Evolutionary conservation across 2,113 vertebrate species (phyloP).

Genomic region (sheep (Ovis aries)): ARS-UI_Ramb_v3.0 NC_056055.1:182782001-182782500

Average conservation of each 20-base stretch:
- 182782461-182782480: not conserved
- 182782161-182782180: not conserved
- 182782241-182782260: not conserved
- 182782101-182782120: not conserved
- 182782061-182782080: not conserved
- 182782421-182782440: not conserved
- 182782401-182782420: not conserved
- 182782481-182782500: not conserved
- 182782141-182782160: not conserved
- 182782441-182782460: not conserved
- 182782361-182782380: not conserved
- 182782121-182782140: not conserved
- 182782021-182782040: not conserved
- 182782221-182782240: not conserved
- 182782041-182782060: not conserved
- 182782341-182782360: not conserved
- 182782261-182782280: not conserved
- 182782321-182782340: not conserved
- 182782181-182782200: not conserved
- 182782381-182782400: not conserved
- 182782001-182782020: conserved; percentile 13
- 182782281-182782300: not conserved
- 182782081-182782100: not conserved
- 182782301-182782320: not conserved
- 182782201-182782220: not conserved